Percentiles rank a stretch among this genome's conserved stretches.
These are phyloP conservation scores for Holocentrus rufus DNA, from an alignment of 2,797 vertebrate genomes.

Conservation along the genomic window DNA sequence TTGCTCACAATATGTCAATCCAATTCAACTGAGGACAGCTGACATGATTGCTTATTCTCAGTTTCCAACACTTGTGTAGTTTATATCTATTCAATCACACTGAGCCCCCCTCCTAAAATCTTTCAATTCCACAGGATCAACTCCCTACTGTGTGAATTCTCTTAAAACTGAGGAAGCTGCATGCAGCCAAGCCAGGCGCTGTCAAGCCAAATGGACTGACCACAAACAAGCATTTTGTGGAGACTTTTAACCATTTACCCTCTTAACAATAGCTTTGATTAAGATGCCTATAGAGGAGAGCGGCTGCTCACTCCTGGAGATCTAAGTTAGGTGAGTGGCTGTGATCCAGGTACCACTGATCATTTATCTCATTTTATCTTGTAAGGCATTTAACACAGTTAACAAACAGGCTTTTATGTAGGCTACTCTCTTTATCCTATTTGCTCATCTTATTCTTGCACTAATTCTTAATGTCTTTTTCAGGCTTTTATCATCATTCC, in stretches of 20 bases:
- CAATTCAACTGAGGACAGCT: conserved; percentile 14
- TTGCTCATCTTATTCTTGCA: no score
- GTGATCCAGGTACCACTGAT: no score
- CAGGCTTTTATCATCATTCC: no score
- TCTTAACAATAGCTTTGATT: neutral
- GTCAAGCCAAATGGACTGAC: neutral
- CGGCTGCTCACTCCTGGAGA: no score
- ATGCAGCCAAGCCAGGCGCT: neutral
- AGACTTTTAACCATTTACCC: neutral
- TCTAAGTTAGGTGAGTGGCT: no score
- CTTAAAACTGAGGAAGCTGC: neutral
- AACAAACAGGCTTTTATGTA: no score
- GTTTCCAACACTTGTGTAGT: neutral
- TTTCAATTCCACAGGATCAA: neutral
- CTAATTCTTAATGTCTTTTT: no score
- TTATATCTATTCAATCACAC: neutral
- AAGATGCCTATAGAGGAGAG: neutral
- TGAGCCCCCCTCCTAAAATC: neutral
- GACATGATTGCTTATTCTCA: neutral
- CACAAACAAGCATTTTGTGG: neutral
- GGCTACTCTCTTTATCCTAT: no score
- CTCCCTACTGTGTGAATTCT: conserved; percentile 2
- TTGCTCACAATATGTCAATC: conserved; percentile 26
- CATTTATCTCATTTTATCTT: no score
- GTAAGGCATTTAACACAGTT: no score